Evolutionary conservation across 2,797 vertebrate species (phyloP).

Genomic region (Selene dorsalis): DNA sequence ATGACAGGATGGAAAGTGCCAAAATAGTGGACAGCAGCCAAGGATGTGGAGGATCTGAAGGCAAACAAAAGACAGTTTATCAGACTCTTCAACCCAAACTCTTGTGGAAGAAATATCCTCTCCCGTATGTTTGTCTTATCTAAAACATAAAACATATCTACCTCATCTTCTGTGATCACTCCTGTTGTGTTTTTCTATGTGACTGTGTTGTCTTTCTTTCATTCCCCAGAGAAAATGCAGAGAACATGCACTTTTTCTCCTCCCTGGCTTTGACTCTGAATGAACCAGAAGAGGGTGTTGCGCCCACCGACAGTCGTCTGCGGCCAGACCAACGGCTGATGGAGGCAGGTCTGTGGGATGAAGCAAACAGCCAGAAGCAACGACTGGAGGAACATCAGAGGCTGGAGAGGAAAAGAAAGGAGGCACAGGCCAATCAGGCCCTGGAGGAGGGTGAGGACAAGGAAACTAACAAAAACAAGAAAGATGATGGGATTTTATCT

Average conservation of each 20-base stretch:
- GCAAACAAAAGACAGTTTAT: conserved; percentile 87
- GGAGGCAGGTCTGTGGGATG: conserved; percentile 96
- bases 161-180: background rate
- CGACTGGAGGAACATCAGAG: conserved; percentile 93
- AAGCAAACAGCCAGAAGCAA: conserved; percentile 93
- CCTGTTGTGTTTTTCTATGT: background rate
- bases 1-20: conserved; percentile 95
- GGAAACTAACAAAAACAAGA: background rate
- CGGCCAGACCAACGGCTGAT: conserved; percentile 94
- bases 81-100: conserved; percentile 88
- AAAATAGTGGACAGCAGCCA: conserved; percentile 86
- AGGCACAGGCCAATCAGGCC: conserved; percentile 86
- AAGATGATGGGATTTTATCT: background rate
- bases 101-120: conserved; percentile 94
- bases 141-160: conserved; percentile 8
- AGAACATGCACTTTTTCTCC: conserved; percentile 98
- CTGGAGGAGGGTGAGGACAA: conserved; percentile 87
- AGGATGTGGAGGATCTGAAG: conserved; percentile 89
- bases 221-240: conserved; percentile 89
- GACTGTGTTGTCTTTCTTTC: background rate
- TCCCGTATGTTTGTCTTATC: conserved; percentile 87
- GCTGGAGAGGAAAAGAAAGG: conserved; percentile 88
- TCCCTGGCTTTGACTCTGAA: conserved; percentile 93
- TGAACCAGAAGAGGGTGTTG: conserved; percentile 87
- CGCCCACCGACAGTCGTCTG: conserved; percentile 92